Base-by-base conservation (phyloP, 1,140 invertebrate genomes). In the Lepidurus apus region DNA sequence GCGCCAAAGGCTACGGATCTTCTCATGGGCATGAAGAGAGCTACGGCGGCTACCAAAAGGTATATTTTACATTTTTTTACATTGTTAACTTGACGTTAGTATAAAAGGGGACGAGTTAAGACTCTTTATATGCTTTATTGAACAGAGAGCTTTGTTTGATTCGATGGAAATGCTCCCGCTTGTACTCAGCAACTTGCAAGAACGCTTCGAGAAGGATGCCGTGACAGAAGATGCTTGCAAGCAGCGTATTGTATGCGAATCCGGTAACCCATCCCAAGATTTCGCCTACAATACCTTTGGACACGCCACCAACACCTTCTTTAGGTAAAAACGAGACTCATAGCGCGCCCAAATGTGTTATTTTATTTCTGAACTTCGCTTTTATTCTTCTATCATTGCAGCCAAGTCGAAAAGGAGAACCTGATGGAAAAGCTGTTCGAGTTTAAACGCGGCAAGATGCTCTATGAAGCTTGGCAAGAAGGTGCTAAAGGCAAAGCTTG, bases 391-490 rank as follows among this genome's bases (percentile, higher is more conserved):
- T 42, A 21, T 6, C 1, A 26, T 77, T 75, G 34, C 78, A 79
- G 79, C 53, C 34, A 47, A 43, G 47, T 73, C 24, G 75, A 79
- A 24, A 76, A 47, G 17, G 42, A 79, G 21, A 45, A 74, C 7
- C 8, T 21, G n/a, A 44, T 74, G 21, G 45, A 11, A 13, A 75
- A 44, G 26, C 11, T 42, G 13, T 65, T 79, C 7, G 73, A 76
- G 7, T 34, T 77, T 45, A 76, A 77, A 73, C n/a, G 75, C 17
- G 75, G 75, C n/a, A 79, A 79, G 42, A 42, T 21, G 34, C 77
- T 77, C 42, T 73, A 77, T 26, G 45, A 24, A 43, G 79, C 79
- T 45, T 79, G 79, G 79, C 76, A 79, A 45, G 24, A 73, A 34
- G 79, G 79, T 11, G 76, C 73, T 9, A 24, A 65, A 42, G 79